Evolutionary conservation across 1,140 invertebrate genomes (phyloP), one percentile per base, ranked within the genome.

Genomic region (Sinella curviseta): DNA sequence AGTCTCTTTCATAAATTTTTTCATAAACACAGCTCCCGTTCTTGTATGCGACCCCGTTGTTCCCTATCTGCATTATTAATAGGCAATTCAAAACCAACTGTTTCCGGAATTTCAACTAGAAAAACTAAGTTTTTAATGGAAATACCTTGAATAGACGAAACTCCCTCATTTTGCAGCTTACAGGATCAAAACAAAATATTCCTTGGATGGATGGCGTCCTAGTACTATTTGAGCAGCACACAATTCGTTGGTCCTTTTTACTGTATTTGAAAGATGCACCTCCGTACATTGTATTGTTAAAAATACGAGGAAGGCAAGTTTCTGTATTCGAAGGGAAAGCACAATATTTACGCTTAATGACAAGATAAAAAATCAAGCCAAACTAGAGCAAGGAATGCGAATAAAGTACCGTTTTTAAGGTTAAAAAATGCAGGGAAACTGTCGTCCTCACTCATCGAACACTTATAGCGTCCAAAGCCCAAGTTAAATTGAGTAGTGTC

Each of bases 21-120:
- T 79, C 79, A 26, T 55, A 78, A 39, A 74, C 60, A 31, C 81
- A 82, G 55, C 81, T 82, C 48, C 78, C 70, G 36, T 82, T 82
- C 70, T 70, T 65, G 34, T 57, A 77, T 36, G 74, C 67, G 12
- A 70, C 31, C 20, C 70, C 81, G 24, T 80, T 82, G 31, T 78
- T 82, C 28, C 78, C 81, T n/a, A 60, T 48, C 81, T 82, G n/a
- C 14, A 28, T 70, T 8, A 78, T 74, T 3, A 28, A 67, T 48
- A 76, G 16, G 17, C 48, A n/a, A 76, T 8, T 17, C 26, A 26
- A 16, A 54, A 14, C 14, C 4, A 67, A 26, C 24, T 67, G 4
- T 26, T 26, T 26, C 24, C 24, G 24, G 24, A 26, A 26, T 24
- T 30, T n/a, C 30, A 8, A 67, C 60, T 67, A 8, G 24, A 24